Base-by-base conservation (phyloP, 37 sponge, comb jelly and placozoan species). In the Petrosia ficiformis region DNA sequence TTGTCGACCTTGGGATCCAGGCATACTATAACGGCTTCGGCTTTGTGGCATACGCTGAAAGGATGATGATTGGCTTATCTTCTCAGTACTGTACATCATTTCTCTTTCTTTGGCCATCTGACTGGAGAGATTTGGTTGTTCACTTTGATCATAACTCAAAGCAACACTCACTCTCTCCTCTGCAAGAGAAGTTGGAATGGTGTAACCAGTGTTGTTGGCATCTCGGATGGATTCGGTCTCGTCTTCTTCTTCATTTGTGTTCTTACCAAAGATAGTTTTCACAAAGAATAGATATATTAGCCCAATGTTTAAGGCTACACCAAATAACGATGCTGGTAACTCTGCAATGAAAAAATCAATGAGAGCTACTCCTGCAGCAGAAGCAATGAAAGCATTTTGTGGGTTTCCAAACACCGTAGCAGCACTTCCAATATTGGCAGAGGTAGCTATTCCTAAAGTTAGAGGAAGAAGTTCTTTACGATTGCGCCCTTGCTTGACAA, bases 371-470 rank as follows among this genome's bases (percentile, higher is more conserved):
- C 69, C 80, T 40, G 86, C 82, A 25, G 77, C 56, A 10, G 91
- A 77, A 19, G 89, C 94, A 65, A 93, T 93, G 78, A 89, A 93
- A 6, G 94, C 94, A 75, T 93, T 93, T 69, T 93, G 90, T 2
- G 94, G 94, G 48, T 93, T 93, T 6, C 94, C 94, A 72, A 93
- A 89, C 24, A 93, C 78, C 0, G 94, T 93, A 4, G 94, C 94
- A 11, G 90, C 89, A 79, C 94, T 93, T 11, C 94, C 94, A 37
- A 93, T 93, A 65, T 93, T 93, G 2, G 89, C 78, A 48, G 87
- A 82, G 16, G 94, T 93, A 6, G 94, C 94, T 42, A 93, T 93
- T 4, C 82, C 94, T 4, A 93, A 79, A 30, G 75, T 73, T 33
- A 93, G 75, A 3, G 89, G 86, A 3, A 85, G 79, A 31, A 89